These are phyloP conservation scores for Ectropis grisescens DNA, from an alignment of 1,140 invertebrate species.

Conservation along the genomic window DNA sequence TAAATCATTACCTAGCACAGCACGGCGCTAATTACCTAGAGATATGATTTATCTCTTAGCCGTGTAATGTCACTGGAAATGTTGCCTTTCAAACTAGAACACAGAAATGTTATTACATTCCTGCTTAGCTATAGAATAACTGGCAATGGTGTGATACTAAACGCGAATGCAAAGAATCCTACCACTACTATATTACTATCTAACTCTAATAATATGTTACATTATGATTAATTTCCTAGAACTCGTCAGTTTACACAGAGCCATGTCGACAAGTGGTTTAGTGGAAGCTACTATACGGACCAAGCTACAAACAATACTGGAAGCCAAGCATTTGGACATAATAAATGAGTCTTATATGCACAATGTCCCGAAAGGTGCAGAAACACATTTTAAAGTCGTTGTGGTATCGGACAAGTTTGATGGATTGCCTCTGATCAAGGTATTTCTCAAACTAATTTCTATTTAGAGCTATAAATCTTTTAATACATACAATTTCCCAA, in stretches of 20 bases:
- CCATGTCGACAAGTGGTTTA: slow-evolving; percentile 34
- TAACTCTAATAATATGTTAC: slow-evolving; percentile 1
- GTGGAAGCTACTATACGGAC: slow-evolving; percentile 75
- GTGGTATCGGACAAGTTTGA: slow-evolving; percentile 90
- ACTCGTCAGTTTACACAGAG: slow-evolving; percentile 13
- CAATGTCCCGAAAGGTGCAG: slow-evolving; percentile 89
- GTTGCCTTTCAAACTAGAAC: too few species aligned
- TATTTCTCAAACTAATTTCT: too few species aligned
- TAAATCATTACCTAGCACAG: too few species aligned
- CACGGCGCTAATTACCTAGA: neutral
- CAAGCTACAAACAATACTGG: slow-evolving; percentile 74
- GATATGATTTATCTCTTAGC: too few species aligned
- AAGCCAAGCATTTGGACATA: slow-evolving; percentile 81
- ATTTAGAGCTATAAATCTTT: neutral
- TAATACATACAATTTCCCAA: neutral
- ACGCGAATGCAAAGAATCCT: neutral
- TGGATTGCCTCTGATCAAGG: slow-evolving; percentile 82
- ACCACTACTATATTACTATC: neutral
- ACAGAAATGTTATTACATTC: too few species aligned
- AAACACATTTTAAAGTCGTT: slow-evolving; percentile 93
- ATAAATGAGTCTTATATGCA: slow-evolving; percentile 97
- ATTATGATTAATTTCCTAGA: too few species aligned
- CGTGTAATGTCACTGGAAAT: too few species aligned
- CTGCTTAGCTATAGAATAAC: too few species aligned
- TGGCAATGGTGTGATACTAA: too few species aligned